Base-by-base conservation (phyloP, 2,888 invertebrate genomes). In the Tridacna crocea region DNA sequence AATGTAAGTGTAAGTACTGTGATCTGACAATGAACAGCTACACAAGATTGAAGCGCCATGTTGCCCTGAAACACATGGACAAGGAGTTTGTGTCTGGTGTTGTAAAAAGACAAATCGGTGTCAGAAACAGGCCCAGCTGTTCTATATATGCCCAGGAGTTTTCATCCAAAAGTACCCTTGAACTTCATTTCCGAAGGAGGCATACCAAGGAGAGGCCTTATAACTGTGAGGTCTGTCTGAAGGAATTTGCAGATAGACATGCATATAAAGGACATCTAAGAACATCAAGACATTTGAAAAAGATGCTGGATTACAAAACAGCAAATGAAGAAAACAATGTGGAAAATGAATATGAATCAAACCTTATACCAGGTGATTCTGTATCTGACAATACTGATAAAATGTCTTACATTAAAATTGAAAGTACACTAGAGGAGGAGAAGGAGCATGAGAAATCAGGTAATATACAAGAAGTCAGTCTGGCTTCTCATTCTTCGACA, bases 1-100 rank as follows among this genome's bases (percentile, higher is more conserved):
- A 89, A 46, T 88, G 92, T 22, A 84, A 88, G 11, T 93, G 93
- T 82, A 91, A 90, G 73, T 90, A 84, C 75, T 94, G 93, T 85
- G 90, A 90, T 12, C 79, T 89, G 10, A 85, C 82, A 19, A 89
- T 92, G 81, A 88, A 91, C 58, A 91, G 92, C 0, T 89, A 89
- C 13, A 84, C 88, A 11, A 85, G 91, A 48, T 88, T 93, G 80
- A 88, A 87, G 72, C 80, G 87, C 13, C 93, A 94, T 79, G 84
- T 92, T 22, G 74, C 85, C 17, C 66, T 84, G 46, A 86, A 89
- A 65, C 93, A 93, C 70, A 77, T 72, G n/a, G 87, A 90, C 68
- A 87, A 79, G 19, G 65, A 87, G 47, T 79, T 88, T 58, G 73
- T 84, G 17, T 70, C 79, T 36, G 80, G 82, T 24, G 82, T 83